Evolutionary conservation across 1,140 invertebrate genomes (phyloP).

Genomic region (Nephotettix cincticeps): DNA sequence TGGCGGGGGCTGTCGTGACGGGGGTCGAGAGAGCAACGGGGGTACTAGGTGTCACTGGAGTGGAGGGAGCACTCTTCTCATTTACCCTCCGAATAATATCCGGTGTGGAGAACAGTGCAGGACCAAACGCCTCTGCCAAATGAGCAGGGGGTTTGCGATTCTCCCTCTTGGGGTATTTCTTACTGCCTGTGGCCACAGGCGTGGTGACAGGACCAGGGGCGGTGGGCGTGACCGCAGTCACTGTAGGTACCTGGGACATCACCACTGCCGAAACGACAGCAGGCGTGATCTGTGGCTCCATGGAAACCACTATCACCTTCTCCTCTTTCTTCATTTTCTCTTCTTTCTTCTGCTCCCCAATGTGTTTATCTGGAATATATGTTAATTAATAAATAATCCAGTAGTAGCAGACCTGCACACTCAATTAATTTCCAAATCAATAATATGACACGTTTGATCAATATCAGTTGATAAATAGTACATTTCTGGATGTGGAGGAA

Average conservation of each 20-base stretch:
- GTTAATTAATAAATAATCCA: no score
- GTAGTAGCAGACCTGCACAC: no score
- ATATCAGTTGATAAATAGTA: no score
- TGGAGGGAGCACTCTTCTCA: constrained; percentile 17
- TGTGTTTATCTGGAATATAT: no score
- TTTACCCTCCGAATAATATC: constrained; percentile 70
- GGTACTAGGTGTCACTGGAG: constrained; percentile 34
- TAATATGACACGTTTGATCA: no score
- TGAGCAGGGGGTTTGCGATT: constrained; percentile 63
- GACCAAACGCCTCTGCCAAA: constrained; percentile 52
- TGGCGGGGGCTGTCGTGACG: constrained; percentile 17
- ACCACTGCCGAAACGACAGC: not conserved
- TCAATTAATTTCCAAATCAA: no score
- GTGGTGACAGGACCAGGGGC: not conserved
- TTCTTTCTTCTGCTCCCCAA: no score
- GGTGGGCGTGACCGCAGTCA: not conserved
- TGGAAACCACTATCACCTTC: constrained; percentile 3
- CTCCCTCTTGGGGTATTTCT: constrained; percentile 62
- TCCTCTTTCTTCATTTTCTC: constrained; percentile 1
- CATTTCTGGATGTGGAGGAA: no score
- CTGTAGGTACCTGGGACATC: not conserved
- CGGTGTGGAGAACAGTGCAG: constrained; percentile 71
- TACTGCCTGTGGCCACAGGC: constrained; percentile 31
- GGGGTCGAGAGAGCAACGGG: constrained; percentile 28
- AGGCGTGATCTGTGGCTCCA: not conserved